phyloP scores from a whole-genome alignment of 2,113 vertebrate species.

The human (Homo sapiens) region DNA sequence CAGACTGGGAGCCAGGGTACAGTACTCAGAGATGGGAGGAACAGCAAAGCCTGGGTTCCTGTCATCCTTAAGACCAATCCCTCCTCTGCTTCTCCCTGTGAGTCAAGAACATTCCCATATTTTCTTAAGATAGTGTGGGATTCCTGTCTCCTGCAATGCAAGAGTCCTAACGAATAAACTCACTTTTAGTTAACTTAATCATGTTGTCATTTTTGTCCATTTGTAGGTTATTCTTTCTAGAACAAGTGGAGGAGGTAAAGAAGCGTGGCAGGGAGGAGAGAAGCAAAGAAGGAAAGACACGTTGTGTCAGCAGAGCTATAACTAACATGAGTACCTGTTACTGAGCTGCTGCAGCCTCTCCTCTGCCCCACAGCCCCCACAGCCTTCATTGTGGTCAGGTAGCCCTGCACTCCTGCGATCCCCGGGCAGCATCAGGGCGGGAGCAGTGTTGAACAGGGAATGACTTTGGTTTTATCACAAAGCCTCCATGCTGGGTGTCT shows the following conservation, averaged over 20 bases:
- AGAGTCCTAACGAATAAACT: background rate
- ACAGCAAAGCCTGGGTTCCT: background rate
- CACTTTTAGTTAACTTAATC: background rate
- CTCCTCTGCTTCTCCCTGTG: background rate
- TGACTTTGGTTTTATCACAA: background rate
- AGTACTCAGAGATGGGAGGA: background rate
- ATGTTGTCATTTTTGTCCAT: background rate
- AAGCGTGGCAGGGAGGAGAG: background rate
- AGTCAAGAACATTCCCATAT: background rate
- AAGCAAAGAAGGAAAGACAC: background rate
- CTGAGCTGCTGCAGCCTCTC: too few relatives aligned
- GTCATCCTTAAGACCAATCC: background rate
- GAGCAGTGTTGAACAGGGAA: background rate
- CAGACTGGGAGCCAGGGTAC: background rate
- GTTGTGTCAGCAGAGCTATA: too few relatives aligned
- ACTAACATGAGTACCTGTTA: background rate
- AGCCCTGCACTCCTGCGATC: rapidly evolving
- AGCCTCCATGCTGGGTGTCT: too few relatives aligned
- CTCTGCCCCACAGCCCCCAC: background rate
- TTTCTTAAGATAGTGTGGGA: background rate
- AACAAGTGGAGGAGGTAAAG: background rate
- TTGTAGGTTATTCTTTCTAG: background rate
- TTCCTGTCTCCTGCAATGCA: background rate
- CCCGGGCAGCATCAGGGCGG: rapidly evolving
- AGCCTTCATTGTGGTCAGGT: background rate